Evolutionary conservation across 2,888 invertebrate species (phyloP).

Genomic region (Elmis aenea): DNA sequence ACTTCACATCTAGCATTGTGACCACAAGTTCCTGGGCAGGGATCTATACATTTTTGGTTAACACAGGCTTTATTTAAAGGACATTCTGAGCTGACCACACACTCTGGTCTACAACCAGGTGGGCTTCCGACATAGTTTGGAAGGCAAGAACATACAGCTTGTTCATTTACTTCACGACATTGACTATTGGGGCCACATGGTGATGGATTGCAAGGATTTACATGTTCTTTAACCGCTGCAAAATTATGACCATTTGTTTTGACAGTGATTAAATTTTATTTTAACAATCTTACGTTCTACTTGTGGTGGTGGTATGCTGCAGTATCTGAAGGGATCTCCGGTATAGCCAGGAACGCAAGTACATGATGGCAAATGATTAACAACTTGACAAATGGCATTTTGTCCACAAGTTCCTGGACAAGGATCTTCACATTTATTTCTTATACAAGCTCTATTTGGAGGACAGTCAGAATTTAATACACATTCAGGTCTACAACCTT

Average conservation of each 20-base stretch:
- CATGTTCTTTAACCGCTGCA: constrained; percentile 41
- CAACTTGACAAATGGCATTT: constrained; percentile 62
- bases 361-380: constrained; percentile 65
- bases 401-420: constrained; percentile 67
- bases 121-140: constrained; percentile 72
- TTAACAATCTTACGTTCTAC: constrained; percentile 52
- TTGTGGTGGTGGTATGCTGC: constrained; percentile 42
- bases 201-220: constrained; percentile 70
- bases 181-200: constrained; percentile 62
- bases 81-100: constrained; percentile 71
- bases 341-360: constrained; percentile 56
- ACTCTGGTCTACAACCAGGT: constrained; percentile 73
- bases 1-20: constrained; percentile 48
- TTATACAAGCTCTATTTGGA: constrained; percentile 62
- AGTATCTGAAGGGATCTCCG: constrained; percentile 64
- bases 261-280: not conserved
- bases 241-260: too few relatives aligned
- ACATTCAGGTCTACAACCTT: constrained; percentile 68
- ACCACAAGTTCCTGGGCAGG: constrained; percentile 68
- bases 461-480: constrained; percentile 62
- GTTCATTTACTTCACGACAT: constrained; percentile 53
- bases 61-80: constrained; percentile 63
- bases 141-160: constrained; percentile 60
- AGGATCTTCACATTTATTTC: constrained; percentile 66
- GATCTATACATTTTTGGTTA: constrained; percentile 66